Evolutionary conservation across 2,113 vertebrate species (phyloP), one percentile per base, ranked within the genome.

Genomic region (Eonycteris spelaea): DNA sequence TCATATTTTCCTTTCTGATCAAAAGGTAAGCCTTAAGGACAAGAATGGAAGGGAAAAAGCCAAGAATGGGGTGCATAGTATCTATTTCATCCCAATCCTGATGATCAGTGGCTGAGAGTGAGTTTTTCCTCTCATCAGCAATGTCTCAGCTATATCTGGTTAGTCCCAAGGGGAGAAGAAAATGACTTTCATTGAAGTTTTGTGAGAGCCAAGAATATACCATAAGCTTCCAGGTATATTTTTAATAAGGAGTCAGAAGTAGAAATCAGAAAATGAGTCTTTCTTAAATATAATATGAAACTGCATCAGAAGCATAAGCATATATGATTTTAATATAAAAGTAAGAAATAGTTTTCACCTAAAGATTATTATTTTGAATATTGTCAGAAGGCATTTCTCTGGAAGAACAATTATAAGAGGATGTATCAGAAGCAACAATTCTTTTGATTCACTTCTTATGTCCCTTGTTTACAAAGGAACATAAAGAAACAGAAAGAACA

Each of bases 201-300:
- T 89, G n/a, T n/a, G 61, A 91, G 26, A 87, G 45, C 38, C 65
- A 80, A 35, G 40, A 94, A 85, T n/a, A 43, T 38, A 45, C 45
- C 71, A 21, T 71, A 71, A 79, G 45, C 35, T 15, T 78, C 74
- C 85, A 95, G 65, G 63, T 88, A 7, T 90, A 92, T 84, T 95
- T 96, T 96, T 95, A 97, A 70, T 61, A 80, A 86, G 61, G n/a
- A 61, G 12, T 84, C 51, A 92, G 59, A 95, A 67, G 28, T 65
- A 75, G 33, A 16, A 79, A 78, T 57, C 83, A 61, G 13, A 91
- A 82, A 96, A 70, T 59, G 63, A 43, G 38, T 85, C 59, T 93
- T 97, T 75, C 79, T 77, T 75, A 73, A 90, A 70, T 45, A 63
- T 28, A 75, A 89, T 70, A 51, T 92, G n/a, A 95, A 78, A 61